These are phyloP conservation scores for Drosophila oshimai DNA, from an alignment of 1,140 invertebrate species.

Conservation along the genomic window DNA sequence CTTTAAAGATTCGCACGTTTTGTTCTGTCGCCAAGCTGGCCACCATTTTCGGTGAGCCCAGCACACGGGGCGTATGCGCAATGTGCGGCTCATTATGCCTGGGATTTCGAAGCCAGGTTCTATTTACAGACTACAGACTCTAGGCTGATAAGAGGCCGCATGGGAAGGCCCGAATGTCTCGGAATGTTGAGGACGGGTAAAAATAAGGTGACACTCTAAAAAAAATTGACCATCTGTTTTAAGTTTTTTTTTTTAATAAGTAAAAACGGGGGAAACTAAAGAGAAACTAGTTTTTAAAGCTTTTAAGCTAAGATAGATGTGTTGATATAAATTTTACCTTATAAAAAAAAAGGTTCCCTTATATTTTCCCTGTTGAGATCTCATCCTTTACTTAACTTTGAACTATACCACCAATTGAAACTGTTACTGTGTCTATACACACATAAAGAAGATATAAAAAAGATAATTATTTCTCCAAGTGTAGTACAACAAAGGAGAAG, in stretches of 20 bases:
- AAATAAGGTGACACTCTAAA: neutral
- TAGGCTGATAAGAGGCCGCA: constrained; percentile 49
- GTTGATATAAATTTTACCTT: no score
- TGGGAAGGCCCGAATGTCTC: constrained; percentile 25
- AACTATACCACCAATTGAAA: no score
- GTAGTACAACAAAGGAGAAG: constrained; percentile 7
- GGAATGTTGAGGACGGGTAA: constrained; percentile 24
- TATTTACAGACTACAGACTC: constrained; percentile 33
- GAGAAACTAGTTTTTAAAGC: no score
- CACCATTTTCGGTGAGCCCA: constrained; percentile 40
- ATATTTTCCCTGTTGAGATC: no score
- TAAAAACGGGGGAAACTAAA: no score
- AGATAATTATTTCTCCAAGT: no score
- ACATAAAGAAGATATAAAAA: no score
- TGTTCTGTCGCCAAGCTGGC: constrained; percentile 33
- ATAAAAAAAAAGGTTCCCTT: no score
- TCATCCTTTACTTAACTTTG: no score
- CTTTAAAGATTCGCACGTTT: constrained; percentile 56
- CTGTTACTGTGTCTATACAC: no score
- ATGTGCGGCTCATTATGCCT: constrained; percentile 27
- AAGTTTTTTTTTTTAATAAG: no score
- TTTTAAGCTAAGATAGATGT: no score
- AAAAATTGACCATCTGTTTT: neutral
- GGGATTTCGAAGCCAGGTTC: neutral
- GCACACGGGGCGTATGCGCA: constrained; percentile 56